Evolutionary conservation across 2,888 invertebrate genomes (phyloP).

Genomic region (Sesamia inferens): DNA sequence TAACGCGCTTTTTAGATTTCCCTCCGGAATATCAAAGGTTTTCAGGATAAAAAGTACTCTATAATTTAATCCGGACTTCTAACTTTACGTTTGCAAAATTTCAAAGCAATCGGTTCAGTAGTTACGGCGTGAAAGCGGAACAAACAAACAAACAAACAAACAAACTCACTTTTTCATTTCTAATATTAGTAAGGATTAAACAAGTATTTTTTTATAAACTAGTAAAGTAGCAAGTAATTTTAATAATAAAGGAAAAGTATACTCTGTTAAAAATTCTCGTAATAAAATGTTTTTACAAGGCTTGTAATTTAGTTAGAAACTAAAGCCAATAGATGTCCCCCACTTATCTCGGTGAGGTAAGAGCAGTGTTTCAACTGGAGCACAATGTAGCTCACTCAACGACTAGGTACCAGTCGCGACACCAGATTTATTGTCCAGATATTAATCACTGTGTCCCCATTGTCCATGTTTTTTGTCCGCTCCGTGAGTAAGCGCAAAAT

Average conservation of each 20-base stretch:
- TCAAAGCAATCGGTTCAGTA: no score
- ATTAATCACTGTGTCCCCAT: slow-evolving; percentile 84
- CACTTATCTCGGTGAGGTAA: slow-evolving; percentile 24
- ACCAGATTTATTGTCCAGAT: slow-evolving; percentile 74
- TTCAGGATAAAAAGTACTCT: no score
- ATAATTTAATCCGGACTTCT: no score
- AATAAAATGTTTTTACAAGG: neutral
- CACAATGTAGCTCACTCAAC: slow-evolving; percentile 43
- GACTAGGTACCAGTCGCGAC: slow-evolving; percentile 47
- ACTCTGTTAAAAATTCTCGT: neutral
- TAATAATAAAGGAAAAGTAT: neutral
- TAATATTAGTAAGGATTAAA: no score
- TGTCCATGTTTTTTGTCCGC: slow-evolving; percentile 79
- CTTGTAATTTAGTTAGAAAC: slow-evolving; percentile 6
- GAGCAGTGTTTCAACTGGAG: slow-evolving; percentile 38
- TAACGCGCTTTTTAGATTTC: no score
- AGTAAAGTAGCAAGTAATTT: neutral
- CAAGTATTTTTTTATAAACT: no score
- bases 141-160: no score
- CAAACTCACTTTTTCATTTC: no score
- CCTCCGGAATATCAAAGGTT: no score
- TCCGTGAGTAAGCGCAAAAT: slow-evolving; percentile 84
- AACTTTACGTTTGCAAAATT: no score
- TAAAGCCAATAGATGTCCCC: slow-evolving; percentile 11
- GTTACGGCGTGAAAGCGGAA: no score